Evolutionary conservation across 2,113 vertebrate species (phyloP), one percentile per base, ranked within the genome.

Genomic region (Regulus satrapa): DNA sequence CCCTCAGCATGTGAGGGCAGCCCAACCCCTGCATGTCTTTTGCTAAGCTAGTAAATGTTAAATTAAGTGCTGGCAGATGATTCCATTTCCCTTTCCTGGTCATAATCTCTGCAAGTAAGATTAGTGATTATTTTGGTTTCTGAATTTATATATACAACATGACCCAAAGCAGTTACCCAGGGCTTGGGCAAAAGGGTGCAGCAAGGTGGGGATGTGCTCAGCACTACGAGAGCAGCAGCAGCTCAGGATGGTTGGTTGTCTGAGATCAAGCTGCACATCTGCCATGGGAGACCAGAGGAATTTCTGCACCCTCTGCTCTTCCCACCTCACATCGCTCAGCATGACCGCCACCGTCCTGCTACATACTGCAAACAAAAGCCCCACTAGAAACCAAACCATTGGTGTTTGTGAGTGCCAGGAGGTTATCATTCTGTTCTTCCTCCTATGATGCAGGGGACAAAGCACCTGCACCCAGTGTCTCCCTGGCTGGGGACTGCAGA

Each of bases 271-370:
- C 13, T 41, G 16, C 8, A 18, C 25, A 15, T 28, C 28, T 56
- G 34, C n/a, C 54, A 5, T 0, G 19, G 58, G 46, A 41, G 29
- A 20, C 15, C 19, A n/a, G 34, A 36, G 46, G 19, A 18, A 45
- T 77, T 88, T 61, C 79, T 73, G 19, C 32, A 38, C 24, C 32
- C 16, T 64, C 14, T 32, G 21, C 43, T 81, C 20, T 56, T 56
- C 66, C 46, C 9, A 2, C 18, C 29, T 67, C 43, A 10, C 10
- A 29, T 23, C 0, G 0, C 58, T 78, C 4, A 0, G 25, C 15
- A 17, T 16, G 26, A 89, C 11, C 29, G 14, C 26, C 18, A 41
- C 7, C 24, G 40, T 67, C 26, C 55, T 67, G 23, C 49, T 75
- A 34, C 7, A 1, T 17, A 46, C 4, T 55, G 31, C 32, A 55